Percentiles rank a stretch among this genome's conserved stretches.
Evolutionary conservation across 2,888 invertebrate species (phyloP).

Genomic region (Heliconius aoede): DNA sequence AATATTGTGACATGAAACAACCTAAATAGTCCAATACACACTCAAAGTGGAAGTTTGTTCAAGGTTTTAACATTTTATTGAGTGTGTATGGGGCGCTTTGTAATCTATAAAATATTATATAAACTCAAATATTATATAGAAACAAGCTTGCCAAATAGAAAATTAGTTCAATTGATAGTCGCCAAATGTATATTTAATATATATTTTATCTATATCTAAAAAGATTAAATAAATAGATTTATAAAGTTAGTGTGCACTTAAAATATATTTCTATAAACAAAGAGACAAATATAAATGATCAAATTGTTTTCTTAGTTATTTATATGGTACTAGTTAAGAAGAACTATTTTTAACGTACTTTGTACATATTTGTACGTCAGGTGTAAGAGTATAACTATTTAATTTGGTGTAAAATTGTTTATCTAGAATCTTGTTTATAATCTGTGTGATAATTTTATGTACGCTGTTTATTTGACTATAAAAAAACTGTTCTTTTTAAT

Average conservation of each 20-base stretch:
- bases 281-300: neutral
- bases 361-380: neutral
- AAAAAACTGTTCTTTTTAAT: too few relatives aligned
- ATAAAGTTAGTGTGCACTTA: neutral
- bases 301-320: neutral
- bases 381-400: neutral
- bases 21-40: neutral
- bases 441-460: too few relatives aligned
- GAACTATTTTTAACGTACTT: neutral
- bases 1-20: neutral
- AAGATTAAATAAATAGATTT: neutral
- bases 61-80: neutral
- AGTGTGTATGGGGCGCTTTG: neutral
- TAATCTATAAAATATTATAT: neutral
- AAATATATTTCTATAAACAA: neutral
- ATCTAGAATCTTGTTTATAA: too few relatives aligned
- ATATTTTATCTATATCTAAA: neutral
- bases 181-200: conserved; percentile 18
- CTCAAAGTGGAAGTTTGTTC: neutral
- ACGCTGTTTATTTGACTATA: too few relatives aligned
- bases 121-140: conserved; percentile 7
- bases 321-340: neutral
- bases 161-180: conserved; percentile 15
- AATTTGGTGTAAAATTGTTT: neutral
- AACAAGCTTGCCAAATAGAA: conserved; percentile 27